Percentiles rank a stretch among this genome's conserved stretches.
These are phyloP conservation scores for Girardia tigrina DNA, from an alignment of 2,888 invertebrate species.

Conservation along the genomic window DNA sequence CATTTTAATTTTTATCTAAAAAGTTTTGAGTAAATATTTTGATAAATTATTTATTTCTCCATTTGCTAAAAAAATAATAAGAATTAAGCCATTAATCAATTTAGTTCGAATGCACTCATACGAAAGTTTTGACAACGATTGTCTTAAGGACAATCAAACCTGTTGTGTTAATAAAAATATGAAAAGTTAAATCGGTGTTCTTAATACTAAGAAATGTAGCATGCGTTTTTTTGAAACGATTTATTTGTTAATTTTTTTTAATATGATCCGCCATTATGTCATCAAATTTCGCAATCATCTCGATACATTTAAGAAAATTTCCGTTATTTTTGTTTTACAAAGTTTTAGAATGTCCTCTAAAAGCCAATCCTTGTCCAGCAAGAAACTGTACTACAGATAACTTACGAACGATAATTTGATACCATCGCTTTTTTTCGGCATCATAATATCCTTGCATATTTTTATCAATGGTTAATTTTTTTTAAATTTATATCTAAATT, in stretches of 20 bases:
- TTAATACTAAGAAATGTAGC: too few relatives aligned
- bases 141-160: too few relatives aligned
- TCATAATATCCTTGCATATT: not conserved
- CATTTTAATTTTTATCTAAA: too few relatives aligned
- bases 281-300: not conserved
- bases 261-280: not conserved
- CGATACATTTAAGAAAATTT: not conserved
- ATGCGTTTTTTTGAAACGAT: not conserved
- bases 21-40: too few relatives aligned
- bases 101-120: too few relatives aligned
- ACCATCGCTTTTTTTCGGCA: not conserved
- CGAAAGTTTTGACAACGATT: too few relatives aligned
- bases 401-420: not conserved
- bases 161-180: too few relatives aligned
- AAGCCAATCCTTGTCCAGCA: not conserved
- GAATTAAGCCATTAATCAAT: too few relatives aligned
- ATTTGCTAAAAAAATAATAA: too few relatives aligned
- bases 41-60: too few relatives aligned
- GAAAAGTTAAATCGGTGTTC: too few relatives aligned
- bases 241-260: not conserved
- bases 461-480: not conserved
- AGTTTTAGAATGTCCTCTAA: not conserved
- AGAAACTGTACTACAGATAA: not conserved
- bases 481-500: not conserved
- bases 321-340: not conserved